Percentiles rank a stretch among this genome's conserved stretches.
Conservation (phyloP, 2,113 vertebrate genomes). For the Rhinoderma darwinii region DNA sequence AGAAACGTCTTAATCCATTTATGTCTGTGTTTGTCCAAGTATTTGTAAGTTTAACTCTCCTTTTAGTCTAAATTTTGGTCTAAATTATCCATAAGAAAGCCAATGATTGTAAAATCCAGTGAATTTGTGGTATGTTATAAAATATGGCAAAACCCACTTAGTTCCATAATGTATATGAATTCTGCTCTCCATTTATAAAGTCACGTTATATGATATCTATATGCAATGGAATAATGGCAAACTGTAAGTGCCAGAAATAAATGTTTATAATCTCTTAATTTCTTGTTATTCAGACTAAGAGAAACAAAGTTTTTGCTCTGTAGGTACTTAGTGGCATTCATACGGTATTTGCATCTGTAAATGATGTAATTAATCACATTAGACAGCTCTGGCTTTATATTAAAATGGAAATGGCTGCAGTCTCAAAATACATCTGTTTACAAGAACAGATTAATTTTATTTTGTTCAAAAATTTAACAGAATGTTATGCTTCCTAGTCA, state of each 20-base stretch:
- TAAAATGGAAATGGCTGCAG: constrained; percentile 24
- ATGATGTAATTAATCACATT: constrained; percentile 50
- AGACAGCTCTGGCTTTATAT: constrained; percentile 42
- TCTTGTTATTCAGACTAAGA: background rate
- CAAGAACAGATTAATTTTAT: constrained; percentile 41
- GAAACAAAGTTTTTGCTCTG: constrained; percentile 26
- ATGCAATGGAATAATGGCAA: background rate
- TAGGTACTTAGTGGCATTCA: constrained; percentile 42
- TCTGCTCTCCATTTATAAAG: background rate
- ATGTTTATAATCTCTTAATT: constrained; percentile 21
- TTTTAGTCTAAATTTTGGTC: too few species aligned
- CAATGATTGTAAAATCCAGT: too few species aligned
- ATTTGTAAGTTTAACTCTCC: too few species aligned
- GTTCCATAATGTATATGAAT: background rate
- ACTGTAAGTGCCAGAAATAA: background rate
- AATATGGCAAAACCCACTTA: too few species aligned
- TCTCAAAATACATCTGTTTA: constrained; percentile 43
- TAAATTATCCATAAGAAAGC: too few species aligned
- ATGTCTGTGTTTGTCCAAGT: too few species aligned
- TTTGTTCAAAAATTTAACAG: constrained; percentile 27
- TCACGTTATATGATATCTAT: background rate
- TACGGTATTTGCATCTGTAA: constrained; percentile 43
- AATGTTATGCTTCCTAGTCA: constrained; percentile 47
- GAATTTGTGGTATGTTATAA: too few species aligned
- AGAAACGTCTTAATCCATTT: too few species aligned